A percentile compares a stretch with the other conserved stretches of the same genome.
Evolutionary conservation across 2,113 vertebrate species (phyloP).

Genomic region (Mellivora capensis): DNA sequence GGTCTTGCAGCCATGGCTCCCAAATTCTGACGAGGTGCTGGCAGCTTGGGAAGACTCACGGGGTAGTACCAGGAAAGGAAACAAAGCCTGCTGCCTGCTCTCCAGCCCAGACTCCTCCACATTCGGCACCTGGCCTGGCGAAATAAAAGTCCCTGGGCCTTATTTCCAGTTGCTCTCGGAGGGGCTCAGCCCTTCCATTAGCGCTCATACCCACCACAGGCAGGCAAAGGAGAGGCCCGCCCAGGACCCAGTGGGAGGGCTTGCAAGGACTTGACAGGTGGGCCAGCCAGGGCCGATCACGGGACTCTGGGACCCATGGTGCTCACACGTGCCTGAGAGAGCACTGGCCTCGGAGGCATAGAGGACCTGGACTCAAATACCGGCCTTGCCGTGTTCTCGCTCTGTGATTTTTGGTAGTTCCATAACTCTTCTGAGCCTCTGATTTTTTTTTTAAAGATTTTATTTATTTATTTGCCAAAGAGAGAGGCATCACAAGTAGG

Average conservation of each 20-base stretch:
- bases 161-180: neutral
- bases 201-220: accelerated
- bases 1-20: neutral
- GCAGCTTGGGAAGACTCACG: neutral
- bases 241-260: no score
- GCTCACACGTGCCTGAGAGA: neutral
- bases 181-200: neutral
- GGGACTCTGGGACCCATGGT: neutral
- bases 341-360: neutral
- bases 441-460: neutral
- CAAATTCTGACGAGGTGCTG: neutral
- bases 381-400: neutral
- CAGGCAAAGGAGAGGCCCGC: neutral
- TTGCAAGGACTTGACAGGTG: no score
- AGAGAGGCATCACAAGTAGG: no score
- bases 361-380: neutral
- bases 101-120: neutral
- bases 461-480: no score
- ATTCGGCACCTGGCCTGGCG: neutral
- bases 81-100: neutral
- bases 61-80: neutral
- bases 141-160: neutral
- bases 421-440: neutral
- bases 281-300: neutral
- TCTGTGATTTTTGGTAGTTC: neutral